These are phyloP conservation scores for Ginglymostoma cirratum DNA, from an alignment of 2,113 vertebrate genomes.

Conservation along the genomic window DNA sequence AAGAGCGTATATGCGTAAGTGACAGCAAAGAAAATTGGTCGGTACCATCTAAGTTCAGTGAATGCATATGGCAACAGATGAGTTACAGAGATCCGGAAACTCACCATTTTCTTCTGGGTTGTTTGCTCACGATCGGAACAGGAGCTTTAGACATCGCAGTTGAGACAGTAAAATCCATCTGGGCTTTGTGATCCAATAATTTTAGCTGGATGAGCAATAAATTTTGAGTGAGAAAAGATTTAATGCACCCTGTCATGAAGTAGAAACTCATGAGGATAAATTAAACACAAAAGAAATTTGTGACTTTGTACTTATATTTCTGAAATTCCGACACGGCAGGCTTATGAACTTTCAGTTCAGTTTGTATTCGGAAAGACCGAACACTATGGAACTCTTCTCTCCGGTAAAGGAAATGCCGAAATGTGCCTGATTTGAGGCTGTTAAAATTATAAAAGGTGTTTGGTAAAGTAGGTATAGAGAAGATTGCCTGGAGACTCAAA, in stretches of 20 bases:
- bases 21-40: not conserved
- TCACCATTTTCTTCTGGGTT: not conserved
- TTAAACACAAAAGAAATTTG: not conserved
- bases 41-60: not conserved
- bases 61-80: not conserved
- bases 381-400: too few relatives aligned
- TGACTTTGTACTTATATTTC: not conserved
- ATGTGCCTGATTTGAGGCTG: too few relatives aligned
- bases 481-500: too few relatives aligned
- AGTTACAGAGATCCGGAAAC: not conserved
- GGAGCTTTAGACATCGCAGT: not conserved
- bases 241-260: not conserved
- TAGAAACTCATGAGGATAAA: not conserved
- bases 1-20: not conserved
- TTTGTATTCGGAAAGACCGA: not conserved
- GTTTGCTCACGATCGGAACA: not conserved
- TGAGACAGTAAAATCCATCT: not conserved
- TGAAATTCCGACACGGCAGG: not conserved
- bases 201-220: not conserved
- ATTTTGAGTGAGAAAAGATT: not conserved
- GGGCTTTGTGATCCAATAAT: not conserved
- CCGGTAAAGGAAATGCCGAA: too few relatives aligned
- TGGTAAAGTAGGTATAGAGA: too few relatives aligned
- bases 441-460: too few relatives aligned
- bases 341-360: not conserved